These are phyloP conservation scores for Silurus glanis DNA, from an alignment of 2,113 vertebrate species.

Conservation along the genomic window DNA sequence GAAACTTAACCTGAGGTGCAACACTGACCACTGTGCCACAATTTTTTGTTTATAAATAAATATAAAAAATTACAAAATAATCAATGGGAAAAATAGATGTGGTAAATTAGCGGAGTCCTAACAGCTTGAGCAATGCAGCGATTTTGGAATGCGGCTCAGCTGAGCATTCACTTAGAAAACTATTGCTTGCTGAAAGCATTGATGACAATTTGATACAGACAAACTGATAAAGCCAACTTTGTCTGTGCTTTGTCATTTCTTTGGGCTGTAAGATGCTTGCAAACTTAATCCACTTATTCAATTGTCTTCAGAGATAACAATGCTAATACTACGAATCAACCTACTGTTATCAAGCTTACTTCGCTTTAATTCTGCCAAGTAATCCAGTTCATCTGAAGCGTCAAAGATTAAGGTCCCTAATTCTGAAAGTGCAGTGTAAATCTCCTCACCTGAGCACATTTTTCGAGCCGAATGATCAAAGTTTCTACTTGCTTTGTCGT, in stretches of 20 bases:
- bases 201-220: neutral
- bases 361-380: neutral
- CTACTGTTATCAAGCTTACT: neutral
- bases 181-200: neutral
- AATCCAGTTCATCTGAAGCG: neutral
- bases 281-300: neutral
- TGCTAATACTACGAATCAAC: neutral
- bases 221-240: neutral
- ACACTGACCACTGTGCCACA: neutral
- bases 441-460: conserved; percentile 1
- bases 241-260: neutral
- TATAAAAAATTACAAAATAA: neutral
- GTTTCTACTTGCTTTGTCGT: conserved; percentile 8
- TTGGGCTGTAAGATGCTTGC: neutral
- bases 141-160: neutral
- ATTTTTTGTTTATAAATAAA: neutral
- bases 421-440: neutral
- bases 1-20: neutral
- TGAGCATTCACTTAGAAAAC: neutral
- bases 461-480: neutral
- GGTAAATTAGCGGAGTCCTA: neutral
- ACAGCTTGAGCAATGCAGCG: neutral
- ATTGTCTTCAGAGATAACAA: neutral
- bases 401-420: neutral
- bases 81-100: neutral